phyloP scores from a whole-genome alignment of 2,888 invertebrate genomes.

The Archaeoteleia sp. region DNA sequence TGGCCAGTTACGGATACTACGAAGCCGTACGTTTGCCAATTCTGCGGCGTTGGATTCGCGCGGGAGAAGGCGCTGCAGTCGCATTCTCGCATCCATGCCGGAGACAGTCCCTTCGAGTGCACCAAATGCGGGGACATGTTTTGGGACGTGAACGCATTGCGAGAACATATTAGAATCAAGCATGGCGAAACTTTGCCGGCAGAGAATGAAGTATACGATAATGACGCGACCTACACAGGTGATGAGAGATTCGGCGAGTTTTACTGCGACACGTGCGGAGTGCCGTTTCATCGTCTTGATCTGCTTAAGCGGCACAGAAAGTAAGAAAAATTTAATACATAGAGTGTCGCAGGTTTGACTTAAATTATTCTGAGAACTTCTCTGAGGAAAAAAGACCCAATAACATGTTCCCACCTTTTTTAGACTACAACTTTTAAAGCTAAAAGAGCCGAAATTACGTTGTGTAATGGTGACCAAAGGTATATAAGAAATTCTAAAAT shows the following conservation, averaged over 20 bases:
- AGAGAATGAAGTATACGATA: constrained; percentile 75
- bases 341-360: neutral
- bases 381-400: too few species aligned
- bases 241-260: constrained; percentile 79
- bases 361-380: too few species aligned
- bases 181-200: constrained; percentile 74
- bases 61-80: constrained; percentile 88
- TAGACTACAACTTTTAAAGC: too few species aligned
- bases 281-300: constrained; percentile 86
- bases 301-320: constrained; percentile 83
- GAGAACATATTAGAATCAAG: constrained; percentile 79
- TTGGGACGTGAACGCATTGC: constrained; percentile 80
- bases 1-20: constrained; percentile 82
- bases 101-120: constrained; percentile 88
- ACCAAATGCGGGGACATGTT: constrained; percentile 88
- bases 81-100: constrained; percentile 85
- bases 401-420: too few species aligned
- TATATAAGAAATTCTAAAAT: too few species aligned
- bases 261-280: constrained; percentile 85
- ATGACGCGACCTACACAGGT: constrained; percentile 77
- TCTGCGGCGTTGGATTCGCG: constrained; percentile 86
- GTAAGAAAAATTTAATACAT: constrained; percentile 58
- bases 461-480: too few species aligned
- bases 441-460: too few species aligned
- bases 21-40: constrained; percentile 88